Evolutionary conservation across 2,113 vertebrate species (phyloP).

Genomic region (Vulpes vulpes): DNA sequence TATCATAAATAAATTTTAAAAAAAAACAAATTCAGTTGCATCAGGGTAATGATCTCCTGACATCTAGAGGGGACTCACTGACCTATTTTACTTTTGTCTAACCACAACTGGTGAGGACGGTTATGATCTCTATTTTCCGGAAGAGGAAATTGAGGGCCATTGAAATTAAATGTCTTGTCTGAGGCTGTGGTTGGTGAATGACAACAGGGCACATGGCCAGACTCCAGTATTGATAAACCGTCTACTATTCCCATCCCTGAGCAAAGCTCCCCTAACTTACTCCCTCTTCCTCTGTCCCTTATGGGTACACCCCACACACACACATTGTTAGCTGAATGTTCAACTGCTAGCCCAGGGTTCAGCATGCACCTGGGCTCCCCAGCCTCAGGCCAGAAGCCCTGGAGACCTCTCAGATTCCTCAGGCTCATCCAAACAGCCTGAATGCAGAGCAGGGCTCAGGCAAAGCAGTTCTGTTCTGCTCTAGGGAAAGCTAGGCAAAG

Average conservation of each 20-base stretch:
- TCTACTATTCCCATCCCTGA: neutral
- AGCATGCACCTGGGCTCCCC: neutral
- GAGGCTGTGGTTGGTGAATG: neutral
- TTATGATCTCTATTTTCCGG: neutral
- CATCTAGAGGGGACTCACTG: neutral
- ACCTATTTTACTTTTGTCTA: neutral
- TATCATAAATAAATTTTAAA: too few species aligned
- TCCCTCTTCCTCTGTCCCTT: neutral
- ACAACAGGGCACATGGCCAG: neutral
- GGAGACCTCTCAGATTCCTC: neutral
- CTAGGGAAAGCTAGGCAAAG: neutral
- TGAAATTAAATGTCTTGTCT: neutral
- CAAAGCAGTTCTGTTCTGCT: neutral
- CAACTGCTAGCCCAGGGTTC: neutral
- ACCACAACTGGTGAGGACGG: neutral
- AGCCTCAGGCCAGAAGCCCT: neutral
- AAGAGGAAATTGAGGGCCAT: neutral
- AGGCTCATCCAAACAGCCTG: neutral
- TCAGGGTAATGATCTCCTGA: neutral
- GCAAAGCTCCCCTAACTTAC: neutral
- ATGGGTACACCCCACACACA: too few species aligned
- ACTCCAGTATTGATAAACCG: neutral
- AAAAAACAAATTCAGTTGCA: neutral
- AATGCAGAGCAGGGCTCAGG: neutral
- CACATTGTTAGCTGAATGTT: rapidly evolving